phyloP scores from a whole-genome alignment of 1,140 invertebrate genomes.

The Dermatophagoides farinae region DNA sequence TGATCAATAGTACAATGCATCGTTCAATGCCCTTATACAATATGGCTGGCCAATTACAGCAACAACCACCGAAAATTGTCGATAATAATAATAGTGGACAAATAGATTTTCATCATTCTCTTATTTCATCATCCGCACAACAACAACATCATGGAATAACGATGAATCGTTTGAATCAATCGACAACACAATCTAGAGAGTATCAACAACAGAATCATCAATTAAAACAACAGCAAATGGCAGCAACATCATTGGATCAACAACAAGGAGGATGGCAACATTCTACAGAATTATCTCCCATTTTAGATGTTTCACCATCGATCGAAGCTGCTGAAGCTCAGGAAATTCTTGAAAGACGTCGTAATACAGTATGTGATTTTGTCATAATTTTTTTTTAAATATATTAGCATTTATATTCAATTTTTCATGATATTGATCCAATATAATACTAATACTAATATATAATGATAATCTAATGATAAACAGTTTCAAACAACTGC shows the following conservation, averaged over 20 bases:
- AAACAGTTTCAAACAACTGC: background rate
- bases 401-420: background rate
- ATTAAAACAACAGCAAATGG: background rate
- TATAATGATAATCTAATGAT: too few species aligned
- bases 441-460: too few species aligned
- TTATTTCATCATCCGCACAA: background rate
- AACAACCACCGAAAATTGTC: background rate
- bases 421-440: background rate
- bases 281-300: slow-evolving; percentile 31
- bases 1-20: background rate
- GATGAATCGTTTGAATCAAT: background rate
- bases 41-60: background rate
- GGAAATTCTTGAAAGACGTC: slow-evolving; percentile 25
- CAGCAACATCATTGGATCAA: slow-evolving; percentile 20
- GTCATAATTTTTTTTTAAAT: too few species aligned
- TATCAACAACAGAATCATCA: background rate
- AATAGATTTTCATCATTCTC: background rate
- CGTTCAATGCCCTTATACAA: background rate
- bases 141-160: background rate
- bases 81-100: background rate
- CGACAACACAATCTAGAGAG: background rate
- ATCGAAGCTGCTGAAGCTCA: slow-evolving; percentile 30
- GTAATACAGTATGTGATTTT: background rate
- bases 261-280: slow-evolving; percentile 28
- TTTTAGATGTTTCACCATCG: slow-evolving; percentile 31